Evolutionary conservation across 1,140 invertebrate genomes (phyloP).

Genomic region (Trichomalopsis sarcophagae): DNA sequence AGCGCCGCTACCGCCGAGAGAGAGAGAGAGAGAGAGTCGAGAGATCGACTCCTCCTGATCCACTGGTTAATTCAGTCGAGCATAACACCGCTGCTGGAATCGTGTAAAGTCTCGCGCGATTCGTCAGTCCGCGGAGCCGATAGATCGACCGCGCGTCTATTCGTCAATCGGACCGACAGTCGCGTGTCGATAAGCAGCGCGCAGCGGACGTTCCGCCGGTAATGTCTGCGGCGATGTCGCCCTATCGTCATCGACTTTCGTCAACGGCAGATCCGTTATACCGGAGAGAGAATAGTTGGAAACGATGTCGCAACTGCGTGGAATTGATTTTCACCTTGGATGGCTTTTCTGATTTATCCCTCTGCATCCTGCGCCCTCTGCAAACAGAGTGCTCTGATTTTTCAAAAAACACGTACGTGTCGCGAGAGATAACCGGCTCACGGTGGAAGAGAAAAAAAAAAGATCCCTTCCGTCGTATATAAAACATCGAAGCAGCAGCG

Average conservation of each 20-base stretch:
- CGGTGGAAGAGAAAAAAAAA: neutral
- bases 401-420: neutral
- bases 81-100: neutral
- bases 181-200: slow-evolving; percentile 58
- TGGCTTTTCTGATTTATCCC: neutral
- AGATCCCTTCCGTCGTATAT: neutral
- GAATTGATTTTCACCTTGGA: neutral
- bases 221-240: slow-evolving; percentile 56
- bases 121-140: neutral
- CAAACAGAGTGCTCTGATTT: neutral
- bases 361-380: neutral
- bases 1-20: neutral
- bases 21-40: no score
- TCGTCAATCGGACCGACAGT: slow-evolving; percentile 61
- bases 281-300: no score
- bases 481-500: neutral
- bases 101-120: slow-evolving; percentile 23
- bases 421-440: neutral
- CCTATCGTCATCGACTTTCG: slow-evolving; percentile 24
- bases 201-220: slow-evolving; percentile 41
- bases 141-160: slow-evolving; percentile 48
- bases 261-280: neutral
- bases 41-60: slow-evolving; percentile 16
- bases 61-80: neutral
- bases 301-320: no score